A percentile compares a stretch with the other conserved stretches of the same genome.
Conservation (phyloP, 2,113 vertebrate species). For the Onychorhynchus coronatus region DNA sequence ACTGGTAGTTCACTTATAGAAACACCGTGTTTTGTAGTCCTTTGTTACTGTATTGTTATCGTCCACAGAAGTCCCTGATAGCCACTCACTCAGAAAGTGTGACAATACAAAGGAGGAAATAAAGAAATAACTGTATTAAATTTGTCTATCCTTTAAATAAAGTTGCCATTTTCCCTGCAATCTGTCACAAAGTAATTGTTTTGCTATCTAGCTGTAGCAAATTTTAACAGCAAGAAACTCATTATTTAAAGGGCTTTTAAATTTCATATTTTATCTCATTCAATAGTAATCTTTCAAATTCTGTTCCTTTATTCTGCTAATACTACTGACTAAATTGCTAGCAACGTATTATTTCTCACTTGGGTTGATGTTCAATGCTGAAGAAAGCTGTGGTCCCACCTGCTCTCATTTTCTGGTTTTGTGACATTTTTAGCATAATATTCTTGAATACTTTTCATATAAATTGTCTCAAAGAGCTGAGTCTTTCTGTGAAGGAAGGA, state of each 20-base stretch:
- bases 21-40: not conserved
- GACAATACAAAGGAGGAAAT: constrained; percentile 26
- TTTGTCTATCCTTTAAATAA: constrained; percentile 49
- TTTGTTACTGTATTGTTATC: constrained; percentile 30
- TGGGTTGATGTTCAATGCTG: not conserved
- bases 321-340: constrained; percentile 5
- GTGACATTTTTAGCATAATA: not conserved
- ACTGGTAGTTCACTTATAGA: constrained; percentile 22
- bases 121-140: constrained; percentile 47
- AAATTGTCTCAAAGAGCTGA: not conserved
- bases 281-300: constrained; percentile 43
- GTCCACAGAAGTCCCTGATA: constrained; percentile 1
- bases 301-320: constrained; percentile 45
- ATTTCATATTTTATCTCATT: constrained; percentile 60
- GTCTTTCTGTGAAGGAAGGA: not conserved
- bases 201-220: constrained; percentile 46
- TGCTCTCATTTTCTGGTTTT: not conserved
- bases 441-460: not conserved
- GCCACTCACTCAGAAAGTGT: not conserved
- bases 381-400: not conserved
- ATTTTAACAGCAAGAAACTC: constrained; percentile 58
- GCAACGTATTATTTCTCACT: not conserved
- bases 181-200: constrained; percentile 61
- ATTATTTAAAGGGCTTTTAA: constrained; percentile 62
- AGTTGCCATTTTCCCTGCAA: constrained; percentile 26